Evolutionary conservation across 1,140 invertebrate genomes (phyloP).

Genomic region (Bombus sibiricus): DNA sequence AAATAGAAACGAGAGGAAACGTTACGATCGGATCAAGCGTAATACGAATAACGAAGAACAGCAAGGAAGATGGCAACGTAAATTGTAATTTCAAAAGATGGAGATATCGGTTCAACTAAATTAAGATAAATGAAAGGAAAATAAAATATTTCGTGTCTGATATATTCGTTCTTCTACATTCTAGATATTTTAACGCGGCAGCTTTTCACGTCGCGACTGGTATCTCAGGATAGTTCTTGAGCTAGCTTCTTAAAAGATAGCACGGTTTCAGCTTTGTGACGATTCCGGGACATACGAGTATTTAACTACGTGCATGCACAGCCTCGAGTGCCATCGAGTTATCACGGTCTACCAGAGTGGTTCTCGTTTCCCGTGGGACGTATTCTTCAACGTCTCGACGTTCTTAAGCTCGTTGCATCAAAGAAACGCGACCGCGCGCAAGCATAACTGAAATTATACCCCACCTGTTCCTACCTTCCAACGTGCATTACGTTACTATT

Average conservation of each 20-base stretch:
- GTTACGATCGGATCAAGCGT: too few relatives aligned
- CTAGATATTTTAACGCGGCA: neutral
- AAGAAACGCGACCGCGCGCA: neutral
- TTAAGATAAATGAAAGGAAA: too few relatives aligned
- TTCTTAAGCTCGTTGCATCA: neutral
- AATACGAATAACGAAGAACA: neutral
- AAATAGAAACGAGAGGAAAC: neutral
- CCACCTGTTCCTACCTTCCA: too few relatives aligned
- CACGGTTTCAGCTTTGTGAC: neutral
- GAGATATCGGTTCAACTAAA: too few relatives aligned
- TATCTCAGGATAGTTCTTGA: neutral
- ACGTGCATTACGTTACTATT: too few relatives aligned
- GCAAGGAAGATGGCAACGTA: too few relatives aligned
- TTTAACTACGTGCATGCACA: neutral
- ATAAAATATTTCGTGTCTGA: too few relatives aligned
- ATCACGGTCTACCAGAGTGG: neutral
- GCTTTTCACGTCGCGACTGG: neutral
- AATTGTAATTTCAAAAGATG: too few relatives aligned
- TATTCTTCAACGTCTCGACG: neutral
- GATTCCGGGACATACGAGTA: neutral
- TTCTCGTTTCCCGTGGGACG: neutral
- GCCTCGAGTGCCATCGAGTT: constrained; percentile 5
- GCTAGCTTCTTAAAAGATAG: neutral
- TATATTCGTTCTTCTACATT: too few relatives aligned
- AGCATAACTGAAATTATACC: neutral